A percentile compares a stretch with the other conserved stretches of the same genome.
phyloP scores from a whole-genome alignment of 2,113 vertebrate genomes.

The Entomyzon cyanotis region DNA sequence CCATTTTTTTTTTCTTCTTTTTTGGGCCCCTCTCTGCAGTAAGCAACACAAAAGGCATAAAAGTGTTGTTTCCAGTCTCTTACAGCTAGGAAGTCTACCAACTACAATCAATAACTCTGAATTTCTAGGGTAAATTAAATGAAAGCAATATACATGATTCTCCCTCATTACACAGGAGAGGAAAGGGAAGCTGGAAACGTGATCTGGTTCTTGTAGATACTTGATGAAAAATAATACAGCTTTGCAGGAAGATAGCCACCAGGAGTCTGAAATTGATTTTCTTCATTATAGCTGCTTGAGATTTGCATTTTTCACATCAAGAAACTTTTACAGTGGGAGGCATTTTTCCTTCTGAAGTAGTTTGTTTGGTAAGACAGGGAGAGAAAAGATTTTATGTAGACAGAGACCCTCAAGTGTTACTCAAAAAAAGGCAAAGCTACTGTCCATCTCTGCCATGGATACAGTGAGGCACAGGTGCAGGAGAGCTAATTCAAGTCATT shows the following conservation, averaged over 20 bases:
- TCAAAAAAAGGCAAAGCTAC: background rate
- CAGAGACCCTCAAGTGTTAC: background rate
- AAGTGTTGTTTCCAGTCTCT: background rate
- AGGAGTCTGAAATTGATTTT: conserved; percentile 33
- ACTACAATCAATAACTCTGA: conserved; percentile 46
- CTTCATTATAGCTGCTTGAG: conserved; percentile 16
- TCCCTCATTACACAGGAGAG: conserved; percentile 36
- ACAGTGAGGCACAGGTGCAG: background rate
- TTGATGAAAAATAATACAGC: conserved; percentile 57
- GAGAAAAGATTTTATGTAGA: background rate
- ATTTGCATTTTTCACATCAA: conserved; percentile 31
- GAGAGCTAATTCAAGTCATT: background rate
- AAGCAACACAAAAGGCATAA: background rate
- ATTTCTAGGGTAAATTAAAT: conserved; percentile 58
- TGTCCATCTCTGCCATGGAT: background rate
- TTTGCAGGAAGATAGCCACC: conserved; percentile 24
- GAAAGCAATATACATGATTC: conserved; percentile 35
- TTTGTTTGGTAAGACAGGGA: background rate
- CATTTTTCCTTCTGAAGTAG: background rate
- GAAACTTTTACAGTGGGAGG: background rate
- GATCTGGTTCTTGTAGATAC: conserved; percentile 17
- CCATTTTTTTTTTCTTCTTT: rapidly evolving
- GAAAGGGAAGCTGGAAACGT: conserved; percentile 27
- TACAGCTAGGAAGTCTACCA: conserved; percentile 29
- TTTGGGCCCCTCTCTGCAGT: background rate